Percentiles rank a stretch among this genome's conserved stretches.
These are phyloP conservation scores for Drosophila melanogaster DNA, from an alignment of 1,140 invertebrate genomes.

Conservation along the genomic window Release_6_plus_ISO1_MT NC_004354.4:7202501-7203000, in stretches of 20 bases:
- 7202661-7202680: no score
- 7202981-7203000: not conserved
- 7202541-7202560: slow-evolving; percentile 20
- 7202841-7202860: slow-evolving; percentile 36
- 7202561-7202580: not conserved
- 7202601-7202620: not conserved
- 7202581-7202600: not conserved
- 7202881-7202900: slow-evolving; percentile 44
- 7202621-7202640: no score
- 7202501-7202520: slow-evolving; percentile 10
- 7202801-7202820: slow-evolving; percentile 71
- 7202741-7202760: slow-evolving; percentile 11
- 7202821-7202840: slow-evolving; percentile 81
- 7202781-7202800: slow-evolving; percentile 46
- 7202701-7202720: slow-evolving; percentile 2
- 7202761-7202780: not conserved
- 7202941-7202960: slow-evolving; percentile 73
- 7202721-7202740: slow-evolving; percentile 10
- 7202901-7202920: slow-evolving; percentile 66
- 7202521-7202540: slow-evolving; percentile 40
- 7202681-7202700: no score
- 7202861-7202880: slow-evolving; percentile 27
- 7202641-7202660: no score
- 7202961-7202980: slow-evolving; percentile 34
- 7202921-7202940: slow-evolving; percentile 34